phyloP scores from a whole-genome alignment of 1,140 invertebrate species.

The Cyphomyrmex costatus region DNA sequence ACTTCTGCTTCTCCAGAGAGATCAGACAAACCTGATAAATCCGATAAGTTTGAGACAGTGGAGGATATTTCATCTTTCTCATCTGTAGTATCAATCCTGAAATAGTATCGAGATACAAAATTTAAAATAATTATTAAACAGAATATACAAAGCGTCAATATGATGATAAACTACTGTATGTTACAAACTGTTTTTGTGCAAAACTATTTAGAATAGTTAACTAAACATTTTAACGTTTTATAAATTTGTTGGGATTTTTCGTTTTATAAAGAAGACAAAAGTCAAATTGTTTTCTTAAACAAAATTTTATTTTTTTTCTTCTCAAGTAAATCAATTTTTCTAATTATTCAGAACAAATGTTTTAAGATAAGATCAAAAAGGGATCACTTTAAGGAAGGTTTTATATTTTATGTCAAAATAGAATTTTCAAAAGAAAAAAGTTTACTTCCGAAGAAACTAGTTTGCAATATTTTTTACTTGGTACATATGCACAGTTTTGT shows the following conservation, averaged over 20 bases:
- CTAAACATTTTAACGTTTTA: too few species aligned
- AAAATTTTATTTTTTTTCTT: not conserved
- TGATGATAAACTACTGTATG: too few species aligned
- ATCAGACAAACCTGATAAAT: constrained; percentile 89
- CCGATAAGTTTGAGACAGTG: constrained; percentile 91
- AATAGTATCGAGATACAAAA: constrained; percentile 55
- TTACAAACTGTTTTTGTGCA: too few species aligned
- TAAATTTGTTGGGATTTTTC: too few species aligned
- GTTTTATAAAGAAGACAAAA: too few species aligned
- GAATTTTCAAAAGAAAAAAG: not conserved
- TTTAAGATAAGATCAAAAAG: not conserved
- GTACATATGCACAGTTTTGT: not conserved
- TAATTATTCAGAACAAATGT: not conserved
- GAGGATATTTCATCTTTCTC: constrained; percentile 89
- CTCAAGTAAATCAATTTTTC: not conserved
- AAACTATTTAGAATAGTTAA: too few species aligned
- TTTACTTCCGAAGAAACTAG: not conserved
- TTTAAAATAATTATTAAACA: constrained; percentile 12
- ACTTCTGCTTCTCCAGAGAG: constrained; percentile 90
- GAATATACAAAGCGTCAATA: not conserved
- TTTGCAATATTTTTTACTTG: not conserved
- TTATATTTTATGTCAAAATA: not conserved
- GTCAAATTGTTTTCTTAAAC: too few species aligned
- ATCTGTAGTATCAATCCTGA: constrained; percentile 85
- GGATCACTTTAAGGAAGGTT: too few species aligned